Evolutionary conservation across 2,113 vertebrate species (phyloP).

Genomic region (Notiomystis cincta): DNA sequence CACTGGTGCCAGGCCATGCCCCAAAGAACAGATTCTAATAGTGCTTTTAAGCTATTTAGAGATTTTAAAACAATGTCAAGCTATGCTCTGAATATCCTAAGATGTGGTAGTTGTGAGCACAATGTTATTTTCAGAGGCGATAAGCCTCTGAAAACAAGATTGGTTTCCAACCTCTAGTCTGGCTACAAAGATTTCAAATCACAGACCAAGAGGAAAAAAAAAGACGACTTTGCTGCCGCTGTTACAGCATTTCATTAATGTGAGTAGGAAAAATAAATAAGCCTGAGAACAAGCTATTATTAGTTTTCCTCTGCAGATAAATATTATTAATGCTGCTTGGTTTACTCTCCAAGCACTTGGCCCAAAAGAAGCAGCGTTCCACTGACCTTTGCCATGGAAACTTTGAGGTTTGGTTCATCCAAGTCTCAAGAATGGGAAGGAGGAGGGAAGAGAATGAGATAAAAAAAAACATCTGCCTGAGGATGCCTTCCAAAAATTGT

Average conservation of each 20-base stretch:
- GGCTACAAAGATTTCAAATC: not conserved
- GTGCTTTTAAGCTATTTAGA: not conserved
- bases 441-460: not conserved
- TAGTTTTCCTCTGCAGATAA: not conserved
- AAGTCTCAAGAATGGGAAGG: not conserved
- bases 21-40: not conserved
- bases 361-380: not conserved
- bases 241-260: not conserved
- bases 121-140: not conserved
- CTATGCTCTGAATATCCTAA: not conserved
- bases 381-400: not conserved
- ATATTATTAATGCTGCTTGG: not conserved
- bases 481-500: not conserved
- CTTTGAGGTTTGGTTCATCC: not conserved
- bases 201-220: accelerated
- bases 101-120: not conserved
- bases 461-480: not conserved
- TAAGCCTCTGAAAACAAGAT: not conserved
- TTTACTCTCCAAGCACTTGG: not conserved
- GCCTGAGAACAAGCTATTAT: not conserved
- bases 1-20: not conserved
- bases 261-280: not conserved
- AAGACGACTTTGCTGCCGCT: not conserved
- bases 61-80: not conserved
- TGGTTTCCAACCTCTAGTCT: not conserved